phyloP scores from a whole-genome alignment of 2,797 vertebrate species.

The Mus spretus region DNA sequence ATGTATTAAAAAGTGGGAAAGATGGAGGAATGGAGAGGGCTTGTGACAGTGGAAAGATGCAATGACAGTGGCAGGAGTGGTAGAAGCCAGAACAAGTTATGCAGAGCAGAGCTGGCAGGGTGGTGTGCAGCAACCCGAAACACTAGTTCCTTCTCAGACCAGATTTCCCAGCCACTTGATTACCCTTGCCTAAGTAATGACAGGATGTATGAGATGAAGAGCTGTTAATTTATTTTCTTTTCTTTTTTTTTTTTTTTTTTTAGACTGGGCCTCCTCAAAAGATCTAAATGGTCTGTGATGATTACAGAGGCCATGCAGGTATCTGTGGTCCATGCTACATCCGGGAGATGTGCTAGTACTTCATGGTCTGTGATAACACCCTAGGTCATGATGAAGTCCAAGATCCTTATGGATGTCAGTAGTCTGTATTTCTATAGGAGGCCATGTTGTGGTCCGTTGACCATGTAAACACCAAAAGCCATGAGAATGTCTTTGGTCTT shows the following conservation, averaged over 20 bases:
- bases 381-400: neutral
- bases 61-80: neutral
- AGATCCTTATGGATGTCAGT: neutral
- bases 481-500: neutral
- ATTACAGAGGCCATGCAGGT: neutral
- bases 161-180: neutral
- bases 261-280: neutral
- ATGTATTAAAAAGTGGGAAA: neutral
- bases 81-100: neutral
- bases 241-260: neutral
- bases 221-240: neutral
- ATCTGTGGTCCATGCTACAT: neutral
- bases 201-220: neutral
- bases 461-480: neutral
- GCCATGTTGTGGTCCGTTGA: neutral
- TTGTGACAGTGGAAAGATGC: neutral
- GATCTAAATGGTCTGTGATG: neutral
- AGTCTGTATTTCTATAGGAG: neutral
- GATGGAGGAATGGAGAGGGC: neutral
- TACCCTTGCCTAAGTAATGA: neutral
- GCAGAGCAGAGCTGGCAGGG: neutral
- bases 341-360: neutral
- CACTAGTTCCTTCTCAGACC: neutral
- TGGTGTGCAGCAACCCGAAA: neutral
- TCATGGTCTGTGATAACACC: neutral